Conservation (phyloP, 2,888 invertebrate genomes). For the Galerucella pusilla region DNA sequence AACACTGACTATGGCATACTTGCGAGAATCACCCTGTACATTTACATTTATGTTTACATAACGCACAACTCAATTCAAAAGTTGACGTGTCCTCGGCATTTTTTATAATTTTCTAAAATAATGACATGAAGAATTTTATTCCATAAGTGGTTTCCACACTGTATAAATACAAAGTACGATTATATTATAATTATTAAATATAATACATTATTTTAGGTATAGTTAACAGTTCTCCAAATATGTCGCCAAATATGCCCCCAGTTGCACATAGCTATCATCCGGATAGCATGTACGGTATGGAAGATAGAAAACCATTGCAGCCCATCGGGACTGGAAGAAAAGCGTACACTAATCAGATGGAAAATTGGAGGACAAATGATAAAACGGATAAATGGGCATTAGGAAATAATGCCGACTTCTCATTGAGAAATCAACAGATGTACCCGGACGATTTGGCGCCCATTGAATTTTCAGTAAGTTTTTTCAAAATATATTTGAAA, state of each 20-base stretch:
- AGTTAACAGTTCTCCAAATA: slow-evolving; percentile 67
- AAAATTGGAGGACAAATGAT: slow-evolving; percentile 44
- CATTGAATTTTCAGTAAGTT: slow-evolving; percentile 65
- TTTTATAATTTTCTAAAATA: too few relatives aligned
- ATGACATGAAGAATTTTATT: too few relatives aligned
- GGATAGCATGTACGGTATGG: slow-evolving; percentile 55
- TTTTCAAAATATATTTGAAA: slow-evolving; percentile 10
- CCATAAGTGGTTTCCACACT: too few relatives aligned
- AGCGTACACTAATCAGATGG: slow-evolving; percentile 58
- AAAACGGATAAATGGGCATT: slow-evolving; percentile 46
- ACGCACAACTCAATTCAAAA: too few relatives aligned
- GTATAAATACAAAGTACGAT: too few relatives aligned
- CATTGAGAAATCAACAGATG: slow-evolving; percentile 54
- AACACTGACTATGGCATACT: too few relatives aligned
- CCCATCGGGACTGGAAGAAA: slow-evolving; percentile 89
- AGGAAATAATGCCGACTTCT: slow-evolving; percentile 50
- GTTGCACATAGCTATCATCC: slow-evolving; percentile 37
- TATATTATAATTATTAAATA: background rate
- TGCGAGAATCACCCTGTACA: too few relatives aligned
- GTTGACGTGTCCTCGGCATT: too few relatives aligned
- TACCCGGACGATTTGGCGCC: slow-evolving; percentile 65
- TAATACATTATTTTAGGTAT: slow-evolving; percentile 53
- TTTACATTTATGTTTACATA: too few relatives aligned
- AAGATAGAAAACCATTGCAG: slow-evolving; percentile 68
- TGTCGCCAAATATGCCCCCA: slow-evolving; percentile 61